These are phyloP conservation scores for Periophthalmus magnuspinnatus DNA, from an alignment of 2,797 vertebrate species.

Conservation along the genomic window DNA sequence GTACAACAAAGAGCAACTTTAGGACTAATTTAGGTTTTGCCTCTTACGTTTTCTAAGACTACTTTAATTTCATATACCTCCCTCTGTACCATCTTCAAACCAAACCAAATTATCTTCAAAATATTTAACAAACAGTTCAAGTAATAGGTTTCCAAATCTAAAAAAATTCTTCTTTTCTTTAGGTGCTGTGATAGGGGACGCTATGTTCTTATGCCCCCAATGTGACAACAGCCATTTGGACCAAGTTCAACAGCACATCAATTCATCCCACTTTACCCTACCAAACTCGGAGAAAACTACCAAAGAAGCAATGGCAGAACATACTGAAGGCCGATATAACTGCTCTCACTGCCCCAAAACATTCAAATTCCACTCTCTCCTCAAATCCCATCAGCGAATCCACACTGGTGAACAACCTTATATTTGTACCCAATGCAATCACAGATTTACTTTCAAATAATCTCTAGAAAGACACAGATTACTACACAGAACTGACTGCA, in stretches of 20 bases:
- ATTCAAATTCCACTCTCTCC: slow-evolving; percentile 71
- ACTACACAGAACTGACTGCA: slow-evolving; percentile 68
- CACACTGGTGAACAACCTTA: slow-evolving; percentile 79
- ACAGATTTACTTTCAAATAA: slow-evolving; percentile 77
- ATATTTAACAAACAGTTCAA: no score
- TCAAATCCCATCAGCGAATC: slow-evolving; percentile 72
- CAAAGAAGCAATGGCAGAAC: background rate
- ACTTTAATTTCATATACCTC: no score
- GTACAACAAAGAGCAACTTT: no score
- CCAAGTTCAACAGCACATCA: slow-evolving; percentile 50
- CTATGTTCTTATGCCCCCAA: slow-evolving; percentile 41
- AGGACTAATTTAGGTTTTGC: no score
- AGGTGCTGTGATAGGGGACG: slow-evolving; percentile 31
- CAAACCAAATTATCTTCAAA: no score
- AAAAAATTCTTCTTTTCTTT: slow-evolving; percentile 4
- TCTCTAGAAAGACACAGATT: slow-evolving; percentile 76
- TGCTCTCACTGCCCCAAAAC: slow-evolving; percentile 75
- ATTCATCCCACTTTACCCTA: slow-evolving; percentile 20
- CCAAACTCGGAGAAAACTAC: slow-evolving; percentile 11
- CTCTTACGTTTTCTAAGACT: no score
- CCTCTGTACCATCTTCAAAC: no score
- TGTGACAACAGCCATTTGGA: slow-evolving; percentile 41
- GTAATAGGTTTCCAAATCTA: no score
- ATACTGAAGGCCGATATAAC: slow-evolving; percentile 43
- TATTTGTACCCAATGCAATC: slow-evolving; percentile 71